Base-by-base conservation (phyloP, 2,797 vertebrate genomes). In the Gymnodraco acuticeps region DNA sequence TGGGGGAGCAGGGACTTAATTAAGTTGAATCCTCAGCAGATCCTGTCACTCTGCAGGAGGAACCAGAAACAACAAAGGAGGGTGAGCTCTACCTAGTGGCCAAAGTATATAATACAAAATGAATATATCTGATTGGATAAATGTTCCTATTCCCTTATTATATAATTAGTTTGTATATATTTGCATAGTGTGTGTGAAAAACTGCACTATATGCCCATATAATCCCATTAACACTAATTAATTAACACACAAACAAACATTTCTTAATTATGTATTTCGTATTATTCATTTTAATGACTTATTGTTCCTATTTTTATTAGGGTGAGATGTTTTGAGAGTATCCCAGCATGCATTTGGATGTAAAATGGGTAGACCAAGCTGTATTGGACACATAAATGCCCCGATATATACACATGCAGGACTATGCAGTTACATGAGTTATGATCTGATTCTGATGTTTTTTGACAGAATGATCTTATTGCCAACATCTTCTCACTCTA, bases 61-160 rank as follows among this genome's bases (percentile, higher is more conserved):
- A 14, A 13, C 2, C 2, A 16, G 38, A 31, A 13, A 5, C 27
- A 2, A 7, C 14, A 10, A 59, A 78, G 50, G 71, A 59, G 52
- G 19, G 31, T 19, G 67, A 80, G 77, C 82, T 51, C 91, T 81
- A 88, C 41, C 89, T 87, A 73, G 89, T 89, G 92, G 67, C 42
- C 31, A 7, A 52, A 46, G 11, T 2, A 4, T 46, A 0, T 17
- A 83, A 27, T 67, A 75, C 87, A 84, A 9, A 17, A 10, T 17
- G 8, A 23, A 38, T 10, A 0, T 15, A 41, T 41, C n/a, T 50
- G 16, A 31, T 5, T 38, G 16, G 7, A 7, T 10, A 3, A 7
- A 43, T n/a, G n/a, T 38, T 54, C 41, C 0, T 2, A 0, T 5
- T 27, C 33, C 23, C 9, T 0, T 38, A 47, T 19, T 5, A 11